These are phyloP conservation scores for Podarcis siculus DNA, from an alignment of 2,797 vertebrate genomes.

Conservation along the genomic window DNA sequence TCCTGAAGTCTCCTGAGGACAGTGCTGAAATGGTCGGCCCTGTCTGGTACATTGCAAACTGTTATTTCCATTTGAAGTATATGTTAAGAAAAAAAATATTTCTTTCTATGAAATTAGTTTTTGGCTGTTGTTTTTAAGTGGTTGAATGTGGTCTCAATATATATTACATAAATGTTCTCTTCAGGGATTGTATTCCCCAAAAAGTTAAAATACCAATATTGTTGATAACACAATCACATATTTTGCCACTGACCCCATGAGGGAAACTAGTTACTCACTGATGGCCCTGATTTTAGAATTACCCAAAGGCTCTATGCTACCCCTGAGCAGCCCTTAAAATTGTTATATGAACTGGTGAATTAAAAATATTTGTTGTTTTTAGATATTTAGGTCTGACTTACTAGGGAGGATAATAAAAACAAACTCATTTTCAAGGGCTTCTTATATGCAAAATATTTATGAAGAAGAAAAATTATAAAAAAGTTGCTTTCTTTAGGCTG, in stretches of 20 bases:
- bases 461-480: background rate
- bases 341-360: background rate
- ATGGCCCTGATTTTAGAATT: background rate
- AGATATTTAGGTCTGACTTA: background rate
- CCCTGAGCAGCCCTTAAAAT: background rate
- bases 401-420: background rate
- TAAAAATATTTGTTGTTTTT: background rate
- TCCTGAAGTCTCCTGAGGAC: conserved; percentile 16
- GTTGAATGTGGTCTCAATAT: background rate
- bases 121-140: background rate
- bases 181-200: background rate
- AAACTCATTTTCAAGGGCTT: background rate
- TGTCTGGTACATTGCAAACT: background rate
- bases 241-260: background rate
- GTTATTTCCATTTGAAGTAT: background rate
- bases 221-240: background rate
- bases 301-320: background rate
- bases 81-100: too few species aligned
- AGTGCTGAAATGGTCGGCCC: background rate
- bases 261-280: background rate
- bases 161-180: background rate
- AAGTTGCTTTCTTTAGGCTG: background rate
- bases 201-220: background rate
- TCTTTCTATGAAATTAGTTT: background rate
- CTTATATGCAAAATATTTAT: background rate